Conservation (phyloP, 2,888 invertebrate species). For the Athripsodes cinereus region DNA sequence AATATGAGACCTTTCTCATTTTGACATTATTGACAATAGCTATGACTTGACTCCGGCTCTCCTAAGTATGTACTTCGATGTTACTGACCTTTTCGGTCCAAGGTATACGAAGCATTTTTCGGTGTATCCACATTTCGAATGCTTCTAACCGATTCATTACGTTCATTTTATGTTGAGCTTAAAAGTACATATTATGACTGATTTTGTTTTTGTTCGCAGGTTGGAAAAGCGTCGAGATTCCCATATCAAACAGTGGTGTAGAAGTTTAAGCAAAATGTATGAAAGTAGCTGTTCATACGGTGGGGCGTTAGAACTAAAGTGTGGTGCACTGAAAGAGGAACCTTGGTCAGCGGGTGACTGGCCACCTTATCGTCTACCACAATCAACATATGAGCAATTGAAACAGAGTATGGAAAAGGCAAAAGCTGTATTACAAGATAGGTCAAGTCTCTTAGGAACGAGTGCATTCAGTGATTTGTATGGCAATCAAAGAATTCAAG, state of each 20-base stretch:
- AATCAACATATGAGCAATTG: constrained; percentile 82
- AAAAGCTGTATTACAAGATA: constrained; percentile 76
- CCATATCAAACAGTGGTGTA: constrained; percentile 4
- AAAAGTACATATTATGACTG: neutral
- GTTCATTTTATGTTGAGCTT: too few species aligned
- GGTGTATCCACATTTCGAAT: too few species aligned
- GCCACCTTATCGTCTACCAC: constrained; percentile 75
- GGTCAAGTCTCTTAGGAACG: constrained; percentile 62
- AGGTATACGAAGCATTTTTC: too few species aligned
- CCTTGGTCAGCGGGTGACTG: constrained; percentile 62
- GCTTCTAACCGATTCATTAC: too few species aligned
- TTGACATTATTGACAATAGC: neutral
- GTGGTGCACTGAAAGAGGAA: constrained; percentile 54
- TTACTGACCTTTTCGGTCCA: too few species aligned
- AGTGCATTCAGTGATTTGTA: constrained; percentile 68
- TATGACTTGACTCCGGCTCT: too few species aligned
- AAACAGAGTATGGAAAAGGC: constrained; percentile 89
- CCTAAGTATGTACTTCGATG: too few species aligned
- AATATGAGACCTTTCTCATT: too few species aligned
- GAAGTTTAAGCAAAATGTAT: constrained; percentile 63
- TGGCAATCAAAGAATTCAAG: constrained; percentile 32
- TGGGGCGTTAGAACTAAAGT: constrained; percentile 72
- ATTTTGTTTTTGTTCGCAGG: neutral
- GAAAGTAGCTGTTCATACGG: constrained; percentile 92
- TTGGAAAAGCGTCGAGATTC: constrained; percentile 9